Evolutionary conservation across 2,888 invertebrate genomes (phyloP).

Genomic region (Oscheius onirici): DNA sequence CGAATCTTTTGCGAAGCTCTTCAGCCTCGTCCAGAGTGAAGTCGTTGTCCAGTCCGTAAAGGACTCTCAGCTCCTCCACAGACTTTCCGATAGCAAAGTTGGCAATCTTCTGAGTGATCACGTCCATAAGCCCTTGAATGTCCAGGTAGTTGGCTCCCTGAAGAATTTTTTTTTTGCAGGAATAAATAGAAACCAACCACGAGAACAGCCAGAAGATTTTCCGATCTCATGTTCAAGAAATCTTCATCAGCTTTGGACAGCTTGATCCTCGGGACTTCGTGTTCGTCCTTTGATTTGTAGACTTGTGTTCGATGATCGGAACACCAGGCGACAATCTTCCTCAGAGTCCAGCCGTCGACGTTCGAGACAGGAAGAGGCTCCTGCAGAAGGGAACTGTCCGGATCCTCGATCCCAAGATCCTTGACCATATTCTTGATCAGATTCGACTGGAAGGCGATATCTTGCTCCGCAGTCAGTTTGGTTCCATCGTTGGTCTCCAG

Average conservation of each 20-base stretch:
- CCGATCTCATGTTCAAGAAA: background rate
- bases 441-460: background rate
- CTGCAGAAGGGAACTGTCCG: background rate
- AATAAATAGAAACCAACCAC: background rate
- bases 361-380: background rate
- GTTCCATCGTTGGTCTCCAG: background rate
- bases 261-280: background rate
- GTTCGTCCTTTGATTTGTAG: background rate
- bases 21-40: background rate
- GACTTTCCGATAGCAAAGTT: background rate
- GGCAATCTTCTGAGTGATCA: constrained; percentile 10
- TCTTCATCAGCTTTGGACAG: background rate
- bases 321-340: background rate
- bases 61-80: background rate
- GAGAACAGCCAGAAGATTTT: background rate
- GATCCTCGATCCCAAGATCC: background rate
- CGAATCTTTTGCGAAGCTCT: too few relatives aligned
- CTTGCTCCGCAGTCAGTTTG: background rate
- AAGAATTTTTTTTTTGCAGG: background rate
- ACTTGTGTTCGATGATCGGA: background rate
- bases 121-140: background rate
- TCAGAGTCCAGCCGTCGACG: background rate
- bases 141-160: background rate
- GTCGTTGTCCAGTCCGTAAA: constrained; percentile 1
- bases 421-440: background rate